Percentiles rank a stretch among this genome's conserved stretches.
These are phyloP conservation scores for Steinernema hermaphroditum DNA, from an alignment of 2,888 invertebrate genomes.

Conservation along the genomic window DNA sequence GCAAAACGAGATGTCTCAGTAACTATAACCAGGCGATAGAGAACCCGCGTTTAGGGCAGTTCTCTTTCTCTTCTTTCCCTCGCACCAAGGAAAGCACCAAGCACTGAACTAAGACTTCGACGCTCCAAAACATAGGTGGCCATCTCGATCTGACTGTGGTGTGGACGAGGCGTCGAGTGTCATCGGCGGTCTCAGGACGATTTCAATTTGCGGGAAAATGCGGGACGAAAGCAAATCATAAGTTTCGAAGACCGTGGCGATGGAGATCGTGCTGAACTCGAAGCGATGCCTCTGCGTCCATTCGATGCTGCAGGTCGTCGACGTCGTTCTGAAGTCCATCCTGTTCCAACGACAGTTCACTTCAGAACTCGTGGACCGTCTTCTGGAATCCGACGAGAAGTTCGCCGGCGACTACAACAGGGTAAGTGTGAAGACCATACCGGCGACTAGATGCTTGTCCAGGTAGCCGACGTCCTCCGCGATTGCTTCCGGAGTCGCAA, in stretches of 20 bases:
- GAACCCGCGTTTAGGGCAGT: too few relatives aligned
- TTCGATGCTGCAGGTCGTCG: slow-evolving; percentile 39
- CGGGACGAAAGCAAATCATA: not conserved
- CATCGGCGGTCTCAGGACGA: slow-evolving; percentile 20
- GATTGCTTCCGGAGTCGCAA: slow-evolving; percentile 38
- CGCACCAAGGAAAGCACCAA: too few relatives aligned
- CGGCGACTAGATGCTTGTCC: not conserved
- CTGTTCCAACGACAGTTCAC: slow-evolving; percentile 42
- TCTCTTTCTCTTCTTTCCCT: too few relatives aligned
- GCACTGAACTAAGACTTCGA: too few relatives aligned
- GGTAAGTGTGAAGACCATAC: not conserved
- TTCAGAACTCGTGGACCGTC: slow-evolving; percentile 37
- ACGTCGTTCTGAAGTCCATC: slow-evolving; percentile 40
- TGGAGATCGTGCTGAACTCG: slow-evolving; percentile 26
- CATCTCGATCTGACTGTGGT: too few relatives aligned
- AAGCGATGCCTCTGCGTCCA: slow-evolving; percentile 44
- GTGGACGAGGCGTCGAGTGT: too few relatives aligned
- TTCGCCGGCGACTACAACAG: not conserved
- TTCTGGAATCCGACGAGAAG: slow-evolving; percentile 35
- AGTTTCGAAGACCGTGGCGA: not conserved
- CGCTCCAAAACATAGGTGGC: too few relatives aligned
- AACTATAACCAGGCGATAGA: too few relatives aligned
- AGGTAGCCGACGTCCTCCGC: slow-evolving; percentile 33
- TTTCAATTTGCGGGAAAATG: not conserved
- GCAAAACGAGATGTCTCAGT: too few relatives aligned